Base-by-base conservation (phyloP, 2,888 invertebrate species). In the Pollenia angustigena region DNA sequence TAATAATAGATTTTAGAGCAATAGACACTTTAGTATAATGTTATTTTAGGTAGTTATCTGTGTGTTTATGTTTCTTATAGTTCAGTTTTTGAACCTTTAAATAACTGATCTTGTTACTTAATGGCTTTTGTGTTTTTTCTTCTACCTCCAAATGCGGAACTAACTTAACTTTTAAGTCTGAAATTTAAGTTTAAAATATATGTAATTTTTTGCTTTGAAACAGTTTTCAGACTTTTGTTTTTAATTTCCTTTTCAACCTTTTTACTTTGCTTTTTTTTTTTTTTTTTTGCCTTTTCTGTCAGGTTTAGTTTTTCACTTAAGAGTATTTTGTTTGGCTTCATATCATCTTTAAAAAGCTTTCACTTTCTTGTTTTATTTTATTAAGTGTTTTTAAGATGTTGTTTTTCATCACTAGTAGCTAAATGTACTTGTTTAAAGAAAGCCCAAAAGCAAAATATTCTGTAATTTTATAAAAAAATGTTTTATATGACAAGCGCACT, bases 231-330 rank as follows among this genome's bases (percentile, higher is more conserved):
- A 48, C 4, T 75, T 76, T 72, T 48, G 46, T 54, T 54, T 52
- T 69, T 16, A 80, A 80, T 82, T 86, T 86, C 69, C 79, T 82
- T 86, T 79, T 85, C 62, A 76, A 68, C 54, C 64, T 58, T 81
- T 78, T 50, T 52, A 50, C 12, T 44, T 71, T 56, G 16, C 3
- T 0, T 44, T 2, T 32, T n/a, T 23, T 14, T 71, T 44, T 44
- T 44, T 18, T 2, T 18, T 18, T 14, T 7, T 42, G 12, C n/a
- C 44, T 14, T 46, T 58, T 52, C 23, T 40, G 23, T 69, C 18
- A n/a, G 60, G 69, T 69, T 75, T 16, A 60, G 60, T 68, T 78
- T 81, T 85, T 76, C 71, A 12, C 44, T 80, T 58, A 32, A 32
- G 1, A 46, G 52, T 32, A 58, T 81, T 74, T 64, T 64, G 46